A percentile compares a stretch with the other conserved stretches of the same genome.
Evolutionary conservation across 2,888 invertebrate genomes (phyloP).

Genomic region (Girardia tigrina): DNA sequence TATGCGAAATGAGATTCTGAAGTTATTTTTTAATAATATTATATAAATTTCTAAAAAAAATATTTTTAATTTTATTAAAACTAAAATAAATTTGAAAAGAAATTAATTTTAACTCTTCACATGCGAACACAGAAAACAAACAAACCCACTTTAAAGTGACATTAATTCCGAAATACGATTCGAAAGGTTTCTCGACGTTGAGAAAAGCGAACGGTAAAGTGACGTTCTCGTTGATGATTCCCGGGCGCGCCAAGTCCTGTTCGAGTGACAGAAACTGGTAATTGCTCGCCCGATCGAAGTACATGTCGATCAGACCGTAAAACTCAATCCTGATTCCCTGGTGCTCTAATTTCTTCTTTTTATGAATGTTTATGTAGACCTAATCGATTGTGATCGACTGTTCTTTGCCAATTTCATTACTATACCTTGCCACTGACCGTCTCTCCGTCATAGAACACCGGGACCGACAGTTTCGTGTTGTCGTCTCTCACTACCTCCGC

Average conservation of each 20-base stretch:
- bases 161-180: slow-evolving; percentile 90
- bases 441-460: slow-evolving; percentile 93
- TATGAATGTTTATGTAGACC: slow-evolving; percentile 46
- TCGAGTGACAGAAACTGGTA: slow-evolving; percentile 91
- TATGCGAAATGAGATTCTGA: too few relatives aligned
- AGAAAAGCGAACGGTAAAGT: slow-evolving; percentile 90
- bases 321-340: slow-evolving; percentile 98
- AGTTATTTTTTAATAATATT: too few relatives aligned
- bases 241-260: slow-evolving; percentile 86
- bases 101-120: too few relatives aligned
- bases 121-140: too few relatives aligned
- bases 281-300: slow-evolving; percentile 94
- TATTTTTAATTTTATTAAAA: background rate
- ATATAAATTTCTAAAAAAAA: too few relatives aligned
- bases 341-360: slow-evolving; percentile 90
- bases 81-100: too few relatives aligned
- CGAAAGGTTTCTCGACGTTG: slow-evolving; percentile 95
- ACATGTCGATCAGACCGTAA: slow-evolving; percentile 89
- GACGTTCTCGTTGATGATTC: slow-evolving; percentile 80
- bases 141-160: slow-evolving; percentile 66
- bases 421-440: slow-evolving; percentile 80
- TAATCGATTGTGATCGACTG: background rate
- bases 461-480: slow-evolving; percentile 80
- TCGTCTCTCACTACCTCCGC: slow-evolving; percentile 77
- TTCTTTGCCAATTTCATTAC: background rate